Base-by-base conservation (phyloP, 2,888 invertebrate species). In the Byasa hedistus region DNA sequence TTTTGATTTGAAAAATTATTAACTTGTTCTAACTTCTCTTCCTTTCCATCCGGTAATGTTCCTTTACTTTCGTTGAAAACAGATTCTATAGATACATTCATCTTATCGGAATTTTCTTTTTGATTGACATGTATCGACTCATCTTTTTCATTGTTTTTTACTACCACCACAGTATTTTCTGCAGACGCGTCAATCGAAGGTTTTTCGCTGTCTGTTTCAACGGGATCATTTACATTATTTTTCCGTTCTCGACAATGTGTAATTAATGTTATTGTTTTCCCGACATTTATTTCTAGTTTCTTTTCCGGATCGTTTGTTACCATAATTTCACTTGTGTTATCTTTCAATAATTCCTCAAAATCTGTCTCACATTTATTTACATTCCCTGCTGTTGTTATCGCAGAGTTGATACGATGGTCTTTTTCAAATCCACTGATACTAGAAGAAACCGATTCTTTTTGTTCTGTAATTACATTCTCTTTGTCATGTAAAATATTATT, bases 311-410 rank as follows among this genome's bases (percentile, higher is more conserved):
- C 81, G 74, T 87, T 90, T 21, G 81, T 84, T 21, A 89, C 76
- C 82, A 92, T 92, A 61, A 91, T 91, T 81, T 92, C 89, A 76
- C 89, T 91, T 24, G 91, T 89, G 62, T 86, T 92, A 74, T 92
- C 91, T 79, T 89, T 92, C 36, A 92, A 76, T 57, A 92, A 76
- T 73, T 92, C 92, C 76, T 92, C 92, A 75, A 91, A 92, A 76
- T 92, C 92, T 52, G 91, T 92, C 73, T 86, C 91, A 78, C 87
- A 85, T 80, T 91, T 91, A 15, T 79, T 56, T 68, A 75, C 72
- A 69, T 74, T 76, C 63, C 84, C 86, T 36, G 63, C 56, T 24
- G 71, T 48, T 19, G 70, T 68, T 17, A 67, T 56, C 63, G 69
- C 54, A 7, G 75, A 63, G 69, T 80, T 80, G 10, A 69, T 65